These are phyloP conservation scores for Heliothis subflexa DNA, from an alignment of 1,140 invertebrate species.

Conservation along the genomic window DNA sequence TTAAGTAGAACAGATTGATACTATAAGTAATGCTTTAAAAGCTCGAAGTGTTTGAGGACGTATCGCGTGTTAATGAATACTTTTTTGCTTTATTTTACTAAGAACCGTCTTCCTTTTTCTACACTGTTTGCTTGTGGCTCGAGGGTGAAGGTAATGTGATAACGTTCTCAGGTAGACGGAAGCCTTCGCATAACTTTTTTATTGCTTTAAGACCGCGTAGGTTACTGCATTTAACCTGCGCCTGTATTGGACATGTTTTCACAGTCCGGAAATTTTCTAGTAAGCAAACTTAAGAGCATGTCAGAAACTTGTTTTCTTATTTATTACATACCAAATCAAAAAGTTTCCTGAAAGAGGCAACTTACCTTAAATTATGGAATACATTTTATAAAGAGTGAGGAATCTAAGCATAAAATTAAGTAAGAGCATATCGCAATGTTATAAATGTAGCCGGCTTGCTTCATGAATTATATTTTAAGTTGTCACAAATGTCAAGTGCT, in stretches of 20 bases:
- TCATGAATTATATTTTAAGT: too few relatives aligned
- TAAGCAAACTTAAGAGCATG: not conserved
- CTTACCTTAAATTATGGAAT: too few relatives aligned
- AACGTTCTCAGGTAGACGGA: conserved; percentile 26
- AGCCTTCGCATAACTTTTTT: conserved; percentile 6
- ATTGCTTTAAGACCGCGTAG: conserved; percentile 2
- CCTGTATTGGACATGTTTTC: not conserved
- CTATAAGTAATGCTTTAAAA: not conserved
- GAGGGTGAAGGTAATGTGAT: conserved; percentile 22
- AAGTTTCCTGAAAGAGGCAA: too few relatives aligned
- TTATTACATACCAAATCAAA: too few relatives aligned
- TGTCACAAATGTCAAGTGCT: not conserved
- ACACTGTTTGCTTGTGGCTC: not conserved
- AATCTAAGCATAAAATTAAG: too few relatives aligned
- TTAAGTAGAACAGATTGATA: not conserved
- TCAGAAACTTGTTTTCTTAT: not conserved
- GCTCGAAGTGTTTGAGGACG: not conserved
- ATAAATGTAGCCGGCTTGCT: too few relatives aligned
- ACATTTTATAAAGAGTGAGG: too few relatives aligned
- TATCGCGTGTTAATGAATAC: conserved; percentile 11
- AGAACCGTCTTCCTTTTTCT: not conserved
- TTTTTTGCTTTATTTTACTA: conserved; percentile 12
- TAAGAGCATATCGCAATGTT: too few relatives aligned
- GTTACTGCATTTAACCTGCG: conserved; percentile 15
- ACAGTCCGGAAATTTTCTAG: not conserved